These are phyloP conservation scores for Heliconius himera DNA, from an alignment of 1,140 invertebrate species.

Conservation along the genomic window DNA sequence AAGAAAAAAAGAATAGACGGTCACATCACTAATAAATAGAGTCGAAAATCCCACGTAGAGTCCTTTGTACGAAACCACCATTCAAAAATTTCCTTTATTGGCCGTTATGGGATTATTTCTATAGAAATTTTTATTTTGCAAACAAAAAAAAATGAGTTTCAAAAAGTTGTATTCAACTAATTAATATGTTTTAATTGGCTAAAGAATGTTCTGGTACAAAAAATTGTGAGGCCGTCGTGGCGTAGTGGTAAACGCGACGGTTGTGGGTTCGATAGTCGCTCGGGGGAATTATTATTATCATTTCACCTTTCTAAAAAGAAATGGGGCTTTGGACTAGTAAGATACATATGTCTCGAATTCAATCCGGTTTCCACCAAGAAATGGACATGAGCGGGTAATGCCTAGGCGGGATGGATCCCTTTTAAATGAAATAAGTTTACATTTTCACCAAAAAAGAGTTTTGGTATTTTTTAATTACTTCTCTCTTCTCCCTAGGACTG, in stretches of 20 bases:
- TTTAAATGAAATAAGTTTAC: no score
- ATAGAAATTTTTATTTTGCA: constrained; percentile 32
- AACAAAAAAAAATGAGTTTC: constrained; percentile 28
- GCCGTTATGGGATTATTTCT: constrained; percentile 37
- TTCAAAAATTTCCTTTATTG: constrained; percentile 34
- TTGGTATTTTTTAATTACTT: no score
- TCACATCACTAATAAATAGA: not conserved
- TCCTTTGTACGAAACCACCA: constrained; percentile 23
- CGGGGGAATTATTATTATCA: not conserved
- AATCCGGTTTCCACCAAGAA: no score
- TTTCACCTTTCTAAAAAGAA: no score
- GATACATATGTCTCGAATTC: no score
- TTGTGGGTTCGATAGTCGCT: not conserved
- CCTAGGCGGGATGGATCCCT: no score
- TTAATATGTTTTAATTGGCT: constrained; percentile 35
- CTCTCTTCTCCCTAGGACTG: no score
- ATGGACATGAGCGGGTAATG: no score
- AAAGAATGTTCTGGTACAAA: constrained; percentile 21
- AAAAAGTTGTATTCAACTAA: constrained; percentile 33
- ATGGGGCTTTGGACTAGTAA: no score
- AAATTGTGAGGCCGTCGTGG: not conserved
- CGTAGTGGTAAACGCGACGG: not conserved
- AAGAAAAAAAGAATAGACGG: not conserved
- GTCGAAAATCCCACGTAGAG: not conserved
- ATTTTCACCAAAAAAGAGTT: no score